Evolutionary conservation across 1,140 invertebrate species (phyloP), one percentile per base, ranked within the genome.

Genomic region (Caenorhabditis briggsae): DNA sequence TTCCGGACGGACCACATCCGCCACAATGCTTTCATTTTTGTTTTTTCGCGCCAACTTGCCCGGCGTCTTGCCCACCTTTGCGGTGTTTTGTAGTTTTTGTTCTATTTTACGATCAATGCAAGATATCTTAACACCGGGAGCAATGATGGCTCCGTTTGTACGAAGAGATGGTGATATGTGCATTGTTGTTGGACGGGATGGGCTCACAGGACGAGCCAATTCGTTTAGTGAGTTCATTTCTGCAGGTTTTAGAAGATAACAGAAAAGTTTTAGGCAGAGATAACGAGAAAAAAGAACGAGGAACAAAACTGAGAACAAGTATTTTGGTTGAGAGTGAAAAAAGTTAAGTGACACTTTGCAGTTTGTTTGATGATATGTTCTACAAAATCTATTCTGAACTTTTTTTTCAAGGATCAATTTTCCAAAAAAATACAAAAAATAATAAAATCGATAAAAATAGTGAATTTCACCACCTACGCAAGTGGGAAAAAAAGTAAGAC

Each of bases 61-160:
- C n/a, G 70, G 70, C 70, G 70, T 78, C 46, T 78, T 78, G 70
- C 70, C 70, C 70, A 78, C 70, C 70, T 78, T 78, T 25, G 20
- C 70, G 70, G 70, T 78, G 70, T 50, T 78, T 41, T 43, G 46
- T 41, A 78, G 20, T 78, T 78, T 78, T 20, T 78, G 70, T 46
- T 78, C 70, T 48, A 78, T 78, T 78, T 78, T 78, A 78, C 70
- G 85, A 56, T 86, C 85, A 82, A 86, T 70, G 46, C 85, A 86
- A 16, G 85, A 86, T 14, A 86, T 86, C 65, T 86, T 86, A 18
- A 70, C 70, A 74, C 53, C 46, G 56, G 14, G 16, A 53, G 25
- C 7, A 18, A 43, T 56, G 53, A 23, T 46, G 41, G 8, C 50
- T 11, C 82, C n/a, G 9, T 78, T 50, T 20, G 70, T 12, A 23